These are phyloP conservation scores for Ganaspis sp. DNA, from an alignment of 1,140 invertebrate genomes.

Conservation along the genomic window DNA sequence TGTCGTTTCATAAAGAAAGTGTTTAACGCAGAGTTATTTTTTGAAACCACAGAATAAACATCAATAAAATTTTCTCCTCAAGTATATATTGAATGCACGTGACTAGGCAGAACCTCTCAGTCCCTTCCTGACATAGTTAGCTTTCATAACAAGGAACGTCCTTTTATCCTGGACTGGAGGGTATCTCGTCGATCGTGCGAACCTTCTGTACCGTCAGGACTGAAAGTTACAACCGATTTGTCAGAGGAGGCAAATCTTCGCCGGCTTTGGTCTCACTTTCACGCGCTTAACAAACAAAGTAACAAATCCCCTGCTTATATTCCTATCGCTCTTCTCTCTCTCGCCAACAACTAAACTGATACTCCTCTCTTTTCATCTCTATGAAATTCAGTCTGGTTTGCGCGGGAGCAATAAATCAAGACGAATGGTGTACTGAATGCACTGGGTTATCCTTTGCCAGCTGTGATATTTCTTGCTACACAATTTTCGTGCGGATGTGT, in stretches of 20 bases:
- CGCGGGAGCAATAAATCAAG: slow-evolving; percentile 22
- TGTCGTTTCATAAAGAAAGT: too few species aligned
- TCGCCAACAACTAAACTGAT: slow-evolving; percentile 38
- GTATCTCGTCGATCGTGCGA: slow-evolving; percentile 44
- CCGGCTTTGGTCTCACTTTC: slow-evolving; percentile 52
- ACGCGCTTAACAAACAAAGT: slow-evolving; percentile 51
- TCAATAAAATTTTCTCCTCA: background rate
- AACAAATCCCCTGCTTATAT: slow-evolving; percentile 26
- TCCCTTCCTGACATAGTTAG: too few species aligned
- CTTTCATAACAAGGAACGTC: background rate
- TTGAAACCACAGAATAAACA: background rate
- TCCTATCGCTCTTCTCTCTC: slow-evolving; percentile 31
- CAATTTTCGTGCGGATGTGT: slow-evolving; percentile 3
- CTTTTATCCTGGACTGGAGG: slow-evolving; percentile 31
- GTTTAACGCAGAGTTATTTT: too few species aligned
- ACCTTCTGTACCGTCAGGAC: slow-evolving; percentile 44
- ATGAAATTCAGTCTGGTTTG: slow-evolving; percentile 43
- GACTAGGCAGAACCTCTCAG: too few species aligned
- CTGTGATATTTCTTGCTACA: background rate
- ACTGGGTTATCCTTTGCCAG: background rate
- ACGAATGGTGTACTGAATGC: background rate
- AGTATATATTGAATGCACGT: background rate
- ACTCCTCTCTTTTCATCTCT: slow-evolving; percentile 38
- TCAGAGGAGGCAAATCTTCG: slow-evolving; percentile 50
- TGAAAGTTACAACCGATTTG: slow-evolving; percentile 53